phyloP scores from a whole-genome alignment of 2,113 vertebrate species.

The Microcebus ravelobensis region DNA sequence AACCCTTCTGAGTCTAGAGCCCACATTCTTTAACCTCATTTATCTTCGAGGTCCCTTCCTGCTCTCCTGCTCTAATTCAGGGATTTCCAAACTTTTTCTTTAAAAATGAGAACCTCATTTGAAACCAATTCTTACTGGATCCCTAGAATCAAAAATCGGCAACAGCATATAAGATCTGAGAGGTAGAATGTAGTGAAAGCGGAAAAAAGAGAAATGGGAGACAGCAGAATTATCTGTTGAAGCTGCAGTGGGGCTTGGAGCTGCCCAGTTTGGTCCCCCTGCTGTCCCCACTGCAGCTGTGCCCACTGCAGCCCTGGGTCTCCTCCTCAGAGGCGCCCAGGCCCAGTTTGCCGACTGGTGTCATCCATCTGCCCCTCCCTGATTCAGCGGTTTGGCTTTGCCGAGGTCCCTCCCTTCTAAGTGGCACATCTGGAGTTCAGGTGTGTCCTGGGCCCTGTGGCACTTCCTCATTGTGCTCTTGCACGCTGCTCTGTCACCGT shows the following conservation, averaged over 20 bases:
- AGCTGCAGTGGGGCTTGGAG: neutral
- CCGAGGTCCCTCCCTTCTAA: neutral
- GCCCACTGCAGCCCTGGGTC: neutral
- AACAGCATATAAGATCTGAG: neutral
- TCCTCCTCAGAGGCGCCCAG: no score
- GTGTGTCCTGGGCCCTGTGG: neutral
- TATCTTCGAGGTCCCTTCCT: neutral
- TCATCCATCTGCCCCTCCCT: neutral
- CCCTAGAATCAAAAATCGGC: neutral
- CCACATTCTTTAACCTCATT: neutral
- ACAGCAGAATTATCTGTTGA: neutral
- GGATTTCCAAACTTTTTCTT: neutral
- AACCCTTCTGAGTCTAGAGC: neutral
- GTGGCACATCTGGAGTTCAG: neutral
- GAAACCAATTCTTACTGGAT: neutral
- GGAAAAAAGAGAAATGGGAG: no score
- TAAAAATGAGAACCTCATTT: neutral
- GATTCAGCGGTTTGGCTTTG: neutral
- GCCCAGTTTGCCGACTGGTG: neutral
- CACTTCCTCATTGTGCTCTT: accelerated
- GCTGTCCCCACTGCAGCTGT: no score
- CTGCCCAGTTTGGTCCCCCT: accelerated
- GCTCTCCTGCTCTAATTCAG: neutral
- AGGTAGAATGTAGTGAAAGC: no score
- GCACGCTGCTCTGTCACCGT: neutral